Evolutionary conservation across 2,888 invertebrate genomes (phyloP), one percentile per base, ranked within the genome.

Genomic region (Hoplodrina ambigua): DNA sequence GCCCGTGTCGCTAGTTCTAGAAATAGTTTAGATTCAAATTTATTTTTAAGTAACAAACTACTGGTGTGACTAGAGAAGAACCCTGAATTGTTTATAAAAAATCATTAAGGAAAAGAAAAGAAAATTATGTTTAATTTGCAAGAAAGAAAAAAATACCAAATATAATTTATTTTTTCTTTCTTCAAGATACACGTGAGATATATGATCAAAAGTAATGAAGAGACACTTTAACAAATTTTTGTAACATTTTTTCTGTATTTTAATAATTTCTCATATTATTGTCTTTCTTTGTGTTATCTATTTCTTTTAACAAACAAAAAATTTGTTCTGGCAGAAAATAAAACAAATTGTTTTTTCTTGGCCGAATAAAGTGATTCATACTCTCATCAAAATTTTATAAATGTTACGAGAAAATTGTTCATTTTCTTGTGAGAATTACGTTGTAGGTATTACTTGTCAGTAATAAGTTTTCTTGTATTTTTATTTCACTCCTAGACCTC

Each of bases 321-420:
- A 54, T 11, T 25, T 4, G 19, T 33, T 44, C 50, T 0, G 6
- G 6, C 20, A 33, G 11, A 25, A 25, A 46, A 49, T 17, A 13
- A 49, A 57, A 44, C 5, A n/a, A 25, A 44, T 44, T 44, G 15
- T 46, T 46, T 15, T 58, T 54, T 64, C 62, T 44, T 13, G 20
- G 10, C 1, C 60, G 52, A 30, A 66, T 25, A 53, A 71, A 62
- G 30, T 68, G 60, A 75, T 72, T 65, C 59, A 17, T 19, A 41
- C 52, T 66, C 61, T 83, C 69, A 81, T 82, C 63, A 79, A 77
- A 79, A 79, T 83, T 77, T 70, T 50, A 64, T 20, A 59, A 81
- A 77, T 70, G 57, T 79, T 67, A 69, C 20, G 49, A 59, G 56
- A 70, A 76, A 69, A 73, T 73, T 80, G 58, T 58, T 76, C 50